Evolutionary conservation across 2,888 invertebrate genomes (phyloP), one percentile per base, ranked within the genome.

Genomic region (Spilosoma lubricipeda): DNA sequence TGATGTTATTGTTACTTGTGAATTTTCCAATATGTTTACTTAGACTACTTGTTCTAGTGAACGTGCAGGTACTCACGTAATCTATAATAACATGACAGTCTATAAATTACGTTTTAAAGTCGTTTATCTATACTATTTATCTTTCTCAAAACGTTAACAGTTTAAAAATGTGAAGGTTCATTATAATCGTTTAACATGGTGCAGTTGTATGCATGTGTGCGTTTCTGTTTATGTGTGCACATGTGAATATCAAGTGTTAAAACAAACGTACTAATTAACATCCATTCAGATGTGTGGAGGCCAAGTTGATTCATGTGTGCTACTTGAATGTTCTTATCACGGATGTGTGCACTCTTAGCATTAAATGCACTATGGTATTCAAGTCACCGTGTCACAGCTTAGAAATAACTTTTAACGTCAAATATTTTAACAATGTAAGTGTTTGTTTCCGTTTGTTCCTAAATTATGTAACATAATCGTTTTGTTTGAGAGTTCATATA

Each of bases 181-280:
- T 88, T 89, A 88, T 85, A 84, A 84, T 82, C 74, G 77, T 82
- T 79, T 78, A 74, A 80, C 68, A 36, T 69, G 39, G 75, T 87
- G 84, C 73, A 75, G 80, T 79, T 74, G 80, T 81, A 78, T 77
- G 78, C 71, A 79, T 85, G 81, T 87, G 85, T 84, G 83, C 84
- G 84, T 81, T 85, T 83, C 42, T 73, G 52, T 48, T 59, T 23
- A 65, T 84, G 84, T 83, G 85, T 84, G 83, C 80, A 80, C 85
- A 83, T 87, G 87, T 79, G 77, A 84, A 87, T 89, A 89, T 91
- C 84, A 90, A 90, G 91, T 91, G 91, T 90, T 91, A 91, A 93
- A 92, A 94, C 93, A 93, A 93, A 93, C 92, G 91, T 90, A 93
- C 91, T 94, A 94, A 94, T 94, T 94, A 94, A 91, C 94, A 91